Conservation (phyloP, 2,797 vertebrate species). For the Eupleurogrammus muticus region DNA sequence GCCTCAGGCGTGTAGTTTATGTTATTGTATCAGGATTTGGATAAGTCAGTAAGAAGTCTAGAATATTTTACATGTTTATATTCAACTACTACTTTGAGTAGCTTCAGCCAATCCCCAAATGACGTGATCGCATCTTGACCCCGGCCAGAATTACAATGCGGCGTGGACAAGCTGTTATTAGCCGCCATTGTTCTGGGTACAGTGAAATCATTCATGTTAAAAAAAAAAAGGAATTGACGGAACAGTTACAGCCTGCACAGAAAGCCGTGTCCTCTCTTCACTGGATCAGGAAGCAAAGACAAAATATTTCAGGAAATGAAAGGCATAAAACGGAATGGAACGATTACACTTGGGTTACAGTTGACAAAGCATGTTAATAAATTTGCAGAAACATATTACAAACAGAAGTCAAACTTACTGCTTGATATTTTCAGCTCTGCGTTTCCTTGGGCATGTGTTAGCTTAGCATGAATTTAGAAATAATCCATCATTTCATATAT, state of each 20-base stretch:
- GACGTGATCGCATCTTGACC: slow-evolving; percentile 24
- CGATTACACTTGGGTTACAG: not conserved
- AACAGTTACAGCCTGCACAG: slow-evolving; percentile 80
- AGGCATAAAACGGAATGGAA: not conserved
- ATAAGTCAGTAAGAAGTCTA: too few species aligned
- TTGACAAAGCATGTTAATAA: not conserved
- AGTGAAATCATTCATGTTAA: slow-evolving; percentile 86
- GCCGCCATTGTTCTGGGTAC: slow-evolving; percentile 77
- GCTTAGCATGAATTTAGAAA: not conserved
- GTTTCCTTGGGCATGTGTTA: not conserved
- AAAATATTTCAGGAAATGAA: slow-evolving; percentile 9
- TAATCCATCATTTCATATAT: too few species aligned
- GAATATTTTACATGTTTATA: too few species aligned
- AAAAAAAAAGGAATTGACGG: slow-evolving; percentile 82
- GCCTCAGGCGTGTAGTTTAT: too few species aligned
- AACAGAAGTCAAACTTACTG: not conserved
- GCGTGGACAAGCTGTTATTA: slow-evolving; percentile 42
- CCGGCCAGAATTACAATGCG: slow-evolving; percentile 30
- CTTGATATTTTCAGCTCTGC: not conserved
- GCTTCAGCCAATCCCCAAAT: not conserved
- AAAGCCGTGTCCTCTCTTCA: slow-evolving; percentile 30
- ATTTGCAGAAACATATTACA: not conserved
- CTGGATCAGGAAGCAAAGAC: slow-evolving; percentile 1
- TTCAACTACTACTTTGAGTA: not conserved
- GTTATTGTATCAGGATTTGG: too few species aligned